Percentiles rank a stretch among this genome's conserved stretches.
phyloP scores from a whole-genome alignment of 1,140 invertebrate species.

The Oncopeltus fasciatus region DNA sequence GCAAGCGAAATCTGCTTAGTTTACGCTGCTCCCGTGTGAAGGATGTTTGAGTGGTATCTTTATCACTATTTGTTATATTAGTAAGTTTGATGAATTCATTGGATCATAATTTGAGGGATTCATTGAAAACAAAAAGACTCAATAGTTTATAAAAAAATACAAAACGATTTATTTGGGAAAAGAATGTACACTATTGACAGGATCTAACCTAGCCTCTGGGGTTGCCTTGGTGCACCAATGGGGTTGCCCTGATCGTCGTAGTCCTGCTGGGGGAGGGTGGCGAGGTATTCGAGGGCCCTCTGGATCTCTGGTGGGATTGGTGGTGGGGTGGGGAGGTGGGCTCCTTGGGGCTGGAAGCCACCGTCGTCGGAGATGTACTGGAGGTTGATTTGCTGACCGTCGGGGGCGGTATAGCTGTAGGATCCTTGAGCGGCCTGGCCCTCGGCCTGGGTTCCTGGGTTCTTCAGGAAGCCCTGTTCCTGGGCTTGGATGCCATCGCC shows the following conservation, averaged over 20 bases:
- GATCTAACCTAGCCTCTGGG: not conserved
- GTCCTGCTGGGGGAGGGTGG: slow-evolving; percentile 14
- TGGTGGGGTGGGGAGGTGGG: slow-evolving; percentile 70
- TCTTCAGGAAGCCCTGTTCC: slow-evolving; percentile 41
- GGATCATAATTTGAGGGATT: no score
- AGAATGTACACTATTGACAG: no score
- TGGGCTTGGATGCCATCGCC: slow-evolving; percentile 52
- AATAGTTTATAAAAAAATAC: not conserved
- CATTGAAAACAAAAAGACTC: no score
- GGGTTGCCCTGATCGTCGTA: slow-evolving; percentile 14
- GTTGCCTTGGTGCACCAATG: not conserved
- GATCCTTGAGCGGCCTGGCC: slow-evolving; percentile 17
- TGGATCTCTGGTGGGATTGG: slow-evolving; percentile 43
- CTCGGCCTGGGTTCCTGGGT: slow-evolving; percentile 33
- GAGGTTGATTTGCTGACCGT: slow-evolving; percentile 51
- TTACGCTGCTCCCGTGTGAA: no score
- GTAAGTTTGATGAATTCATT: no score
- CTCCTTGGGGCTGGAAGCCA: slow-evolving; percentile 65
- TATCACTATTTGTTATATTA: no score
- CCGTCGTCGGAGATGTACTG: slow-evolving; percentile 69
- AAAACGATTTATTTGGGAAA: no score
- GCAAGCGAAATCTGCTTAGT: no score
- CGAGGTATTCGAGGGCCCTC: slow-evolving; percentile 12
- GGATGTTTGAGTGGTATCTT: no score
- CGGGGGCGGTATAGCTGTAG: slow-evolving; percentile 51